These are phyloP conservation scores for Steatocranus sp. DNA, from an alignment of 2,797 vertebrate species.

Conservation along the genomic window DNA sequence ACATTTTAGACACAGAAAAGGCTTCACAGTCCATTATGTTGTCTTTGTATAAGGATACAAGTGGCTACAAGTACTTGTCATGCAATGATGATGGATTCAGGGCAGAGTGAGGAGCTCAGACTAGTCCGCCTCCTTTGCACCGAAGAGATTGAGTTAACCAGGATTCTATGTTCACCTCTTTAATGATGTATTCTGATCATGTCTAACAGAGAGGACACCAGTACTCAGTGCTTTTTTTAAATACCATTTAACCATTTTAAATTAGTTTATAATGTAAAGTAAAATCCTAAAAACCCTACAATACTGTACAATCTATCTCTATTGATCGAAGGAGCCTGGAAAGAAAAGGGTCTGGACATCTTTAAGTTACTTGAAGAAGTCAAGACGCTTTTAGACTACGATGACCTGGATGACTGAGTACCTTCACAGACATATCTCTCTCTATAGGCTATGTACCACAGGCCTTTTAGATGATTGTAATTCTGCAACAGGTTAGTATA, in stretches of 20 bases:
- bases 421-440: background rate
- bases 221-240: background rate
- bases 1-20: background rate
- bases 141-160: background rate
- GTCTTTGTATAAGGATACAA: background rate
- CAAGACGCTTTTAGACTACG: background rate
- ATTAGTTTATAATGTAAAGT: background rate
- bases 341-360: background rate
- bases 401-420: background rate
- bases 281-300: background rate
- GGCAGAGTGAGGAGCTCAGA: background rate
- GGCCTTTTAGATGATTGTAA: background rate
- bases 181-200: background rate
- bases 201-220: background rate
- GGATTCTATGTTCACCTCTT: background rate
- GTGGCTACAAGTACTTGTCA: background rate
- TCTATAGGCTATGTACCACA: background rate
- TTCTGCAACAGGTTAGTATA: background rate
- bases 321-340: background rate
- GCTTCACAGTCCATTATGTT: background rate
- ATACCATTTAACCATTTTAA: background rate
- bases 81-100: background rate
- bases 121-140: background rate
- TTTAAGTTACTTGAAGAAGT: background rate
- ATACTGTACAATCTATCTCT: background rate